Evolutionary conservation across 2,113 vertebrate genomes (phyloP).

Genomic region (Caloenas nicobarica): DNA sequence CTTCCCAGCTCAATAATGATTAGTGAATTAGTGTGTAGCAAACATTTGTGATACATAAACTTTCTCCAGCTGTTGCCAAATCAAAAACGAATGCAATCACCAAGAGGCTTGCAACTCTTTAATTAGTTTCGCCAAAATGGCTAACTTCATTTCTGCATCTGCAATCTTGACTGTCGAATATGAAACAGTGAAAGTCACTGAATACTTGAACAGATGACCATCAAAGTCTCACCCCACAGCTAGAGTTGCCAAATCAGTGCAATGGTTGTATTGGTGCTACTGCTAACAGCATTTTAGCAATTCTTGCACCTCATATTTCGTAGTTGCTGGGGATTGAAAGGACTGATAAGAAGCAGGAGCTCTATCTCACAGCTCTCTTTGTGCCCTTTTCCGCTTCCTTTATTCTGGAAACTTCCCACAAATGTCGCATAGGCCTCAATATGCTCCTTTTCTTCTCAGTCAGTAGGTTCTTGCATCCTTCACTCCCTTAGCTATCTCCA

Average conservation of each 20-base stretch:
- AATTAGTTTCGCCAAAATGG: constrained; percentile 13
- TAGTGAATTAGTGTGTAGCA: constrained; percentile 15
- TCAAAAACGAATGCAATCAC: constrained; percentile 13
- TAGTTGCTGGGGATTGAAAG: background rate
- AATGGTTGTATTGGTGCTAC: background rate
- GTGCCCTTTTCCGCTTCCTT: background rate
- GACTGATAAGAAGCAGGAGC: background rate
- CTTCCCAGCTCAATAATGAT: constrained; percentile 33
- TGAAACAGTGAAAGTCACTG: background rate
- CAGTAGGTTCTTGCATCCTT: background rate
- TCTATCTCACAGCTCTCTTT: background rate
- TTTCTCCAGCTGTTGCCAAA: constrained; percentile 22
- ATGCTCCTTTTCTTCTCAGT: background rate
- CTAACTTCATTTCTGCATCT: background rate
- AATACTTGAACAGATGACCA: background rate
- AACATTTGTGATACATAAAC: constrained; percentile 29
- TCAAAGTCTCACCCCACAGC: background rate
- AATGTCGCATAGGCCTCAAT: background rate
- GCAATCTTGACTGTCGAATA: background rate
- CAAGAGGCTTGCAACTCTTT: constrained; percentile 2
- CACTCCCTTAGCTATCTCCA: background rate
- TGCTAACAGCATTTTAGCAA: background rate
- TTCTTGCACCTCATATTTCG: background rate
- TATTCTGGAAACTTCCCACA: background rate
- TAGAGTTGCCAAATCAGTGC: background rate